Base-by-base conservation (phyloP, 2,113 vertebrate species). In the Triplophysa dalaica region DNA sequence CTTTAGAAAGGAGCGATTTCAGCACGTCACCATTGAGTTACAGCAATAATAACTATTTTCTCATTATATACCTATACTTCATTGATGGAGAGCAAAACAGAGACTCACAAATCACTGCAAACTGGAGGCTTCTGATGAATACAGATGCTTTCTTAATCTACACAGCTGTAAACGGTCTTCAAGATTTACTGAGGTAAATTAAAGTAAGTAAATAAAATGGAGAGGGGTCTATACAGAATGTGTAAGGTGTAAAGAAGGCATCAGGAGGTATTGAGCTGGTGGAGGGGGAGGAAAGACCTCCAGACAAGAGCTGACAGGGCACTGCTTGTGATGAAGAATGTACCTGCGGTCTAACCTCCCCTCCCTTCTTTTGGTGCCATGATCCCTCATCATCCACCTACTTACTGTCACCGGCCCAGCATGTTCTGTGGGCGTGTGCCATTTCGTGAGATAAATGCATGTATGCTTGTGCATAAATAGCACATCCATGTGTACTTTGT, bases 281-380 rank as follows among this genome's bases (percentile, higher is more conserved):
- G 24, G n/a, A 48, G 29, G n/a, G 29, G 75, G 58, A 78, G 2
- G 29, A 56, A 52, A 70, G 43, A 48, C 24, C 48, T 48, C 4
- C 60, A 56, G 61, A 80, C 17, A 41, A 67, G 26, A 38, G 22
- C 48, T 84, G 82, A 86, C 80, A 83, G 74, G 52, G 54, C 74
- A 64, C 60, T 83, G 75, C 80, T 84, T 83, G 81, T 84, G 87
- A 88, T 85, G 77, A 75, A 85, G 78, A 74, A 74, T 78, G 68
- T 62, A 50, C 45, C 80, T 45, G 52, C 64, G 21, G 68, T 64
- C 82, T 82, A 41, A 80, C 9, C 8, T 26, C 60, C 63, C 61
- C 54, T 83, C 68, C 63, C 84, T 83, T 29, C 62, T 70, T 54
- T 14, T 79, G 77, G 54, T 77, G 84, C 82, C 87, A 85, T 60